Conservation (phyloP, 2,797 vertebrate genomes). For the Petrocephalus sullivani region DNA sequence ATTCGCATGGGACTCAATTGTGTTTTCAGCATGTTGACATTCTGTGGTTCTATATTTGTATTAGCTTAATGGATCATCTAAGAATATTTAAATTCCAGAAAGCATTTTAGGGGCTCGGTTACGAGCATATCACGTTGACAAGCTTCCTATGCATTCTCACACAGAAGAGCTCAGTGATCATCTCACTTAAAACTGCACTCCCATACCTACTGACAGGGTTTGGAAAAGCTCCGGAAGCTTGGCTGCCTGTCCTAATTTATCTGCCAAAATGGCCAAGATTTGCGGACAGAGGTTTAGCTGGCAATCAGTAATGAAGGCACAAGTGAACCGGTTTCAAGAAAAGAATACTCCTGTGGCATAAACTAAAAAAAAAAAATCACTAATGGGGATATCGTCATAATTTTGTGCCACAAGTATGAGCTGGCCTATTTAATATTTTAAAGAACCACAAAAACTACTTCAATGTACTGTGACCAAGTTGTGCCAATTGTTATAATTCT, state of each 20-base stretch:
- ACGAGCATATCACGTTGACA: background rate
- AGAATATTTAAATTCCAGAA: conserved; percentile 1
- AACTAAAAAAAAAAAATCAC: background rate
- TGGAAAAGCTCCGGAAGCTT: background rate
- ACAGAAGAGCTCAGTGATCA: background rate
- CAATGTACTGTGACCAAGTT: background rate
- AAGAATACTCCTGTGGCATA: background rate
- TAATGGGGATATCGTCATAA: background rate
- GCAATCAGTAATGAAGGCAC: background rate
- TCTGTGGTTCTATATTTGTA: background rate
- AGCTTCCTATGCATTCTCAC: background rate
- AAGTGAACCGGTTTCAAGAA: background rate
- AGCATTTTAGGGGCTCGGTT: background rate
- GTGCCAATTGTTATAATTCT: background rate
- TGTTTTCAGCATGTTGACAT: background rate
- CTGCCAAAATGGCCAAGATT: background rate
- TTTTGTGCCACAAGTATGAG: background rate
- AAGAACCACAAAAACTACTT: background rate
- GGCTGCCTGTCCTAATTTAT: background rate
- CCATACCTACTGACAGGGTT: background rate
- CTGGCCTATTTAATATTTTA: background rate
- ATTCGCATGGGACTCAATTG: background rate
- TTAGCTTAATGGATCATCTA: background rate
- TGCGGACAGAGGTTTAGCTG: background rate
- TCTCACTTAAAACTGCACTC: background rate